phyloP scores from a whole-genome alignment of 2,113 vertebrate species.

The Crotalus viridis region DNA sequence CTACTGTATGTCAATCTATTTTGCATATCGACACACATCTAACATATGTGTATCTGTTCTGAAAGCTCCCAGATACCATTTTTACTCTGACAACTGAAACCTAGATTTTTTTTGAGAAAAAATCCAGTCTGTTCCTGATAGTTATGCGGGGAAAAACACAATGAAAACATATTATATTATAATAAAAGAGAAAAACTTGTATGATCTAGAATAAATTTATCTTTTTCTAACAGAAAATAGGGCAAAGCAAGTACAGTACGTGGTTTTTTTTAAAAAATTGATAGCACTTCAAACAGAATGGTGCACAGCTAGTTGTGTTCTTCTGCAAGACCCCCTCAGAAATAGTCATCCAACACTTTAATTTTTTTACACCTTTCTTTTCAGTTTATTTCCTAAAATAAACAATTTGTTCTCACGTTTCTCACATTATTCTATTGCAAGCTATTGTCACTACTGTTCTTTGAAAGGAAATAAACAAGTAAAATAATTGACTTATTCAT shows the following conservation, averaged over 20 bases:
- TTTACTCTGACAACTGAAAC: not conserved
- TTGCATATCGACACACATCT: not conserved
- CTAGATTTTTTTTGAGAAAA: not conserved
- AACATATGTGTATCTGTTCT: not conserved
- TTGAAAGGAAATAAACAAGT: not conserved
- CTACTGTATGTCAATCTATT: not conserved
- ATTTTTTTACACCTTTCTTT: not conserved
- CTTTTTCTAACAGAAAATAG: not conserved
- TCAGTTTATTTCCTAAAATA: not conserved
- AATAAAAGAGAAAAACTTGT: not conserved
- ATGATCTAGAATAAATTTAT: not conserved
- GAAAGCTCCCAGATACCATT: not conserved
- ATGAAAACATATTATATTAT: not conserved
- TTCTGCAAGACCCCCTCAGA: not conserved
- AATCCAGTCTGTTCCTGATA: not conserved
- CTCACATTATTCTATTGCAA: not conserved
- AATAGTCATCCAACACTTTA: not conserved
- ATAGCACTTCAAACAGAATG: not conserved
- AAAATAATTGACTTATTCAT: not conserved
- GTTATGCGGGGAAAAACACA: not conserved
- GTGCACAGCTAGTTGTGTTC: not conserved
- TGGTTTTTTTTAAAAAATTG: not conserved
- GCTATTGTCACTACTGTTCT: not conserved
- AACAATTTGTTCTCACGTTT: not conserved
- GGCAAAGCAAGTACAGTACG: not conserved